Base-by-base conservation (phyloP, 1,140 invertebrate species). In the Caenorhabditis remanei region DNA sequence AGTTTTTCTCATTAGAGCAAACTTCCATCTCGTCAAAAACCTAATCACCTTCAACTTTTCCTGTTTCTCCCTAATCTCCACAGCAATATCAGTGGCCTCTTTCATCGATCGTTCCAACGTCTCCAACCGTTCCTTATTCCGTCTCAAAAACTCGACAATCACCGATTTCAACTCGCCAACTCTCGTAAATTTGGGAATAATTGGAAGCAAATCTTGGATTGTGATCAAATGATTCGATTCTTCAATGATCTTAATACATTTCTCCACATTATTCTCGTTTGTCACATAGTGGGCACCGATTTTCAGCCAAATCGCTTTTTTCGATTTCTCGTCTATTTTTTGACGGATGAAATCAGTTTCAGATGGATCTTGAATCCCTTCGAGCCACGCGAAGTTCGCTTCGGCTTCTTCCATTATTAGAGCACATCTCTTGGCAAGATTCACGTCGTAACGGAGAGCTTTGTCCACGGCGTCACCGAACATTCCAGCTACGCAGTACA, bases 131-230 rank as follows among this genome's bases (percentile, higher is more conserved):
- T 65, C 41, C 40, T 58, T 58, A 13, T 84, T 61, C 14, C 83
- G 14, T n/a, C 9, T 58, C 83, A 84, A 48, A 84, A 84, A 84
- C 40, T 58, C 55, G 3, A 84, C 21, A 40, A 84, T 61, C 13
- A 61, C 24, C 61, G 83, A 24, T 61, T 61, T 48, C 16, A 63
- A n/a, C 9, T 98, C 96, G 93, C 99, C 97, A 90, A 99, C 99
- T 40, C 96, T 99, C 63, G 97, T 96, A 93, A 99, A 98, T 93
- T 99, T 97, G 0, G 97, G 96, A 92, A 99, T 99, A 93, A 98
- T 99, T 16, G 97, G 97, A 87, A 99, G 93, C 90, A 99, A 96
- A 93, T 99, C 98, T 46, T 88, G 97, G 90, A 99, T 99, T 92
- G 96, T 96, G 19, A 89, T 48, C 63, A 96, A 93, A 32, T 97